These are phyloP conservation scores for Cherax quadricarinatus DNA, from an alignment of 1,140 invertebrate species.

Conservation along the genomic window DNA sequence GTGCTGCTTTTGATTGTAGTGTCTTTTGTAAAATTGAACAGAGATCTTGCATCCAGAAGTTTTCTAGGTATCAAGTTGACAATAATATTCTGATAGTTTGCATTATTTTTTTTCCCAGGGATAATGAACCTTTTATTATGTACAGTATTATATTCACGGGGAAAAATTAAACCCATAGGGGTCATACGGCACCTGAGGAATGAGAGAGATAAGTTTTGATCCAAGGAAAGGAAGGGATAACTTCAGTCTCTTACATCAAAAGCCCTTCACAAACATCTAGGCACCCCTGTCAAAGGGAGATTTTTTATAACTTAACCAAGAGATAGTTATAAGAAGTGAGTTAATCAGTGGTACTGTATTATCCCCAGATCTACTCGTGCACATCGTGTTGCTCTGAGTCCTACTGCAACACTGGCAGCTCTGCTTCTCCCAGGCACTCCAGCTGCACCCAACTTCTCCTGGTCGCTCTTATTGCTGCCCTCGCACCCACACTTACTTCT, in stretches of 20 bases:
- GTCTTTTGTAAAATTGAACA: too few species aligned
- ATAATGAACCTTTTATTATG: too few species aligned
- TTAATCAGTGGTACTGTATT: neutral
- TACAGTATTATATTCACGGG: too few species aligned
- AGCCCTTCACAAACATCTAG: too few species aligned
- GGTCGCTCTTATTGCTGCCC: constrained; percentile 1
- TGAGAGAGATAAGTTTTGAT: too few species aligned
- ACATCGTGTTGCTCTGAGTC: constrained; percentile 21
- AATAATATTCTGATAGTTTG: neutral
- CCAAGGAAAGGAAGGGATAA: too few species aligned
- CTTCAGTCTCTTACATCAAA: too few species aligned
- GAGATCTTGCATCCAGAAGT: neutral
- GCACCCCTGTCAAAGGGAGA: too few species aligned
- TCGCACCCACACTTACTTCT: neutral
- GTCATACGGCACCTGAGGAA: too few species aligned
- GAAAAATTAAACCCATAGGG: too few species aligned
- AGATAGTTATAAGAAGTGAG: neutral
- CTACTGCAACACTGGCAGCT: constrained; percentile 25
- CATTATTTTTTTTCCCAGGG: neutral
- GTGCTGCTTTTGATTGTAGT: neutral
- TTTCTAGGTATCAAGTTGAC: neutral
- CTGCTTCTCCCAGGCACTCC: constrained; percentile 6
- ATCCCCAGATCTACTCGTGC: constrained; percentile 35
- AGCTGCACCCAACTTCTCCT: neutral
- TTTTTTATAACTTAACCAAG: neutral